phyloP scores from a whole-genome alignment of 2,888 invertebrate species.

The Taphrorychus bicolor region DNA sequence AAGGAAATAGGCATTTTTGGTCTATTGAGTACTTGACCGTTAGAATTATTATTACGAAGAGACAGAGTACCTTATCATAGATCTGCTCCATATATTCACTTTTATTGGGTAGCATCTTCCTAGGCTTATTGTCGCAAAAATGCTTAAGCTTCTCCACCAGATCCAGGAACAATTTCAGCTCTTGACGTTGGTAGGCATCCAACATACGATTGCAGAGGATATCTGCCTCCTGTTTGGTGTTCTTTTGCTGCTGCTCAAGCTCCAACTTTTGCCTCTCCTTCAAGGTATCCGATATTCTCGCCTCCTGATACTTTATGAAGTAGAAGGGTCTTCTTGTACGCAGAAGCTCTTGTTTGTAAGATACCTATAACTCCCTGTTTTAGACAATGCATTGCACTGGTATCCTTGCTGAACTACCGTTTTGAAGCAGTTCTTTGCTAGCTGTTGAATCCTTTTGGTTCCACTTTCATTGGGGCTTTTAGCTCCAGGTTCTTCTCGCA shows the following conservation, averaged over 20 bases:
- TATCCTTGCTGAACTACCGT: constrained; percentile 43
- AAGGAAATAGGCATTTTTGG: no score
- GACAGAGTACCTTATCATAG: constrained; percentile 57
- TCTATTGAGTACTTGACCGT: no score
- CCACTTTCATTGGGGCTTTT: constrained; percentile 57
- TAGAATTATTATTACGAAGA: no score
- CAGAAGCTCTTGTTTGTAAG: constrained; percentile 58
- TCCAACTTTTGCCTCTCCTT: constrained; percentile 53
- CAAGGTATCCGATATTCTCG: constrained; percentile 52
- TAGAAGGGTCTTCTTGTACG: constrained; percentile 61
- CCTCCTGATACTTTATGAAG: constrained; percentile 57
- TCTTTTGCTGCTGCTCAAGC: constrained; percentile 51
- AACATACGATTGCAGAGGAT: constrained; percentile 46
- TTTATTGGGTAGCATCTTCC: constrained; percentile 57
- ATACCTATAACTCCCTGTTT: constrained; percentile 33
- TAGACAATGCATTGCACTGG: not conserved
- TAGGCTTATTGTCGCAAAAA: constrained; percentile 58
- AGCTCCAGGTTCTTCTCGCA: constrained; percentile 52
- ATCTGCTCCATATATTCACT: constrained; percentile 55
- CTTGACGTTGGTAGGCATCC: constrained; percentile 48
- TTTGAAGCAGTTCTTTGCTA: constrained; percentile 53
- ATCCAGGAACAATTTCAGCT: constrained; percentile 47
- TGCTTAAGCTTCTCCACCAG: constrained; percentile 56
- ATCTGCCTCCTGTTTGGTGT: constrained; percentile 55
- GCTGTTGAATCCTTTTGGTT: constrained; percentile 49